Evolutionary conservation across 2,888 invertebrate genomes (phyloP), one percentile per base, ranked within the genome.

Genomic region (Drosophila macrospina): DNA sequence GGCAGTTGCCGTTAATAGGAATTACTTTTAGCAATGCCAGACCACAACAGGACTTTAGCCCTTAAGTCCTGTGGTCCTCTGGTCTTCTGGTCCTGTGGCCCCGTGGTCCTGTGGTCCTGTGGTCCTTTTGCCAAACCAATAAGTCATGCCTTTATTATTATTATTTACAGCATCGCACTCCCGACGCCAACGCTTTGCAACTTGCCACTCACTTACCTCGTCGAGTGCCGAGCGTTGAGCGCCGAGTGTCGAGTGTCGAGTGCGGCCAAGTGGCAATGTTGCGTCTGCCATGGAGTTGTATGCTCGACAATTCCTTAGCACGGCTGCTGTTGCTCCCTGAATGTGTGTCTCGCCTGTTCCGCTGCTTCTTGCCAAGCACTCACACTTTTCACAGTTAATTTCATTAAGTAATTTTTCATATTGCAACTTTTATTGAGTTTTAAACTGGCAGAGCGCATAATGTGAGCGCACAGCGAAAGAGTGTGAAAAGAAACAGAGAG

Each of bases 351-450:
- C 3, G 20, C 20, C 20, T 45, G 8, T 20, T 28, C 34, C 44
- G 24, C 50, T 50, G 44, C 34, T 45, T 28, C 50, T 50, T 47
- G 37, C 41, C 26, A 47, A 52, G 51, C 63, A 62, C 76, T 65
- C 68, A 68, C 60, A 76, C 80, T 78, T 83, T 83, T 86, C 74
- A 70, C 84, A 80, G 80, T 80, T 83, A 83, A 84, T 84, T 86
- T 84, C 86, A 84, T 84, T 84, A 86, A 84, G 83, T 84, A 81
- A 86, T 83, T 79, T 84, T 86, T 84, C 75, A 86, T 84, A 73
- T 68, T 61, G 79, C 69, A 78, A 74, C 79, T 84, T 84, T 84
- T 79, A 86, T 84, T 86, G 84, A 79, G 78, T 81, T 81, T 79
- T 73, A 69, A 86, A 71, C 79, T 67, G 74, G 73, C 78, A 50